Percentiles rank a stretch among this genome's conserved stretches.
phyloP scores from a whole-genome alignment of 1,140 invertebrate genomes.

The Leguminivora glycinivorella region DNA sequence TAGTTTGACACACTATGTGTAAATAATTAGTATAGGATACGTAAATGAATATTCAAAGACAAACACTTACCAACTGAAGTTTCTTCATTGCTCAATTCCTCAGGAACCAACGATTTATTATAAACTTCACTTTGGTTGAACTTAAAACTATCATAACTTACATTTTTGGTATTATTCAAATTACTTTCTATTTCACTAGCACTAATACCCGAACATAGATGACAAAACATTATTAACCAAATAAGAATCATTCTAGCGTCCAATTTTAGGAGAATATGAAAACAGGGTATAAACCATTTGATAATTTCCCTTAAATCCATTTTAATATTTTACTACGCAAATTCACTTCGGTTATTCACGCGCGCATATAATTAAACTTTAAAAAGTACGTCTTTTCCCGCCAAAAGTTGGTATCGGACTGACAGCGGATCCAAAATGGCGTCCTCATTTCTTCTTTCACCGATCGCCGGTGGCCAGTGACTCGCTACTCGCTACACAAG shows the following conservation, averaged over 20 bases:
- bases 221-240: conserved; percentile 67
- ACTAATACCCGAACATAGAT: conserved; percentile 50
- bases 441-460: conserved; percentile 72
- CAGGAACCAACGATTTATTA: not conserved
- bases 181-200: conserved; percentile 41
- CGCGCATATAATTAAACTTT: conserved; percentile 28
- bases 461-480: conserved; percentile 29
- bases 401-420: conserved; percentile 48
- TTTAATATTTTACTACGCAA: conserved; percentile 31
- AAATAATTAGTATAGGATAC: not conserved
- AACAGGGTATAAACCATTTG: conserved; percentile 74
- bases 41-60: not conserved
- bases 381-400: conserved; percentile 50
- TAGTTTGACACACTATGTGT: too few species aligned
- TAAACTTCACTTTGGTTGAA: conserved; percentile 35
- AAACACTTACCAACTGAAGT: conserved; percentile 30
- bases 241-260: conserved; percentile 46
- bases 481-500: conserved; percentile 24
- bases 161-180: conserved; percentile 39
- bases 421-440: conserved; percentile 39
- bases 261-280: conserved; percentile 64
- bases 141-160: conserved; percentile 40
- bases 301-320: conserved; percentile 74
- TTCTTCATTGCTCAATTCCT: conserved; percentile 16
- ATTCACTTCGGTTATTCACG: conserved; percentile 30